Base-by-base conservation (phyloP, 92 coral and sea anemone species). In the Parazoanthus swiftii region DNA sequence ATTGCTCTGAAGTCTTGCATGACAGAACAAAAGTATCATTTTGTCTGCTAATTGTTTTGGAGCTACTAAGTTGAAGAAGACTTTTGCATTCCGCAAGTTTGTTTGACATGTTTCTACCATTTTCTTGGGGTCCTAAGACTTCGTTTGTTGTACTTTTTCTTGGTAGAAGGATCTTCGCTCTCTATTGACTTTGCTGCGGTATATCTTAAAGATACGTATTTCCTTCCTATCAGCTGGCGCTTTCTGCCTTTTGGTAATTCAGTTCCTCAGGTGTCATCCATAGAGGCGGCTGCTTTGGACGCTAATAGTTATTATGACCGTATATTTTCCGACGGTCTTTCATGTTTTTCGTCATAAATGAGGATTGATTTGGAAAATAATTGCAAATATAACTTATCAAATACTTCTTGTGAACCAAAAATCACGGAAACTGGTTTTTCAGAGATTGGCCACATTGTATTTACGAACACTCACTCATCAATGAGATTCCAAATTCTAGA, bases 121-220 rank as follows among this genome's bases (percentile, higher is more conserved):
- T 54, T 29, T 80, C 67, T 80, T 35, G 85, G 85, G 73, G 72
- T 56, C 85, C 72, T 80, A 36, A 35, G 71, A 33, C 81, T 78
- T 78, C 65, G 81, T 78, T 51, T 51, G 58, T 14, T 78, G 66
- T 48, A 78, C 38, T 78, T 78, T 78, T 38, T 39, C 58, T 76
- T 76, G 80, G 58, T 76, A 76, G 80, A 76, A 76, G 42, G 54
- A 76, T 76, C 80, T 76, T 76, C 80, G 54, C 51, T 39, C 51
- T 38, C 80, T 76, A n/a, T 76, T 76, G 80, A 76, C 80, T 38
- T 16, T 76, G 80, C 15, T 76, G 51, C 80, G 54, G 54, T 76
- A 76, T 21, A 76, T 76, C 54, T 76, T 76, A 37, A 76, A 76
- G 18, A 23, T 6, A 46, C 82, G 33, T 29, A 29, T 48, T 79